These are phyloP conservation scores for Pollachius pollachius DNA, from an alignment of 2,113 vertebrate species.

Conservation along the genomic window DNA sequence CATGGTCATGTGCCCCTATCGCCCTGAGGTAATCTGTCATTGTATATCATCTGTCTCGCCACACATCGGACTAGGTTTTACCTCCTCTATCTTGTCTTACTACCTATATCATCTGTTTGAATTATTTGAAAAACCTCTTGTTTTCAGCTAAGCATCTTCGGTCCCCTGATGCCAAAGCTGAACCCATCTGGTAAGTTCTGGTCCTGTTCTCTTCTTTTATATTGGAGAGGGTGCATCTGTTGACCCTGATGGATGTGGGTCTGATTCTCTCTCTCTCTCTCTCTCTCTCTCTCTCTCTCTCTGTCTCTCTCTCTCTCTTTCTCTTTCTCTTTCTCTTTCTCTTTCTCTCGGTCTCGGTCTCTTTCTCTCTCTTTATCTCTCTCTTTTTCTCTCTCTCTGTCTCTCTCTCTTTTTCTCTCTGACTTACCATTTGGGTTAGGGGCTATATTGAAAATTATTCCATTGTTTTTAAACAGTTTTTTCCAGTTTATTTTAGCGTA, in stretches of 20 bases:
- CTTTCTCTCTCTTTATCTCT: not conserved
- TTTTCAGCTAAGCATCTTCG: conserved; percentile 64
- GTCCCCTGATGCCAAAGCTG: conserved; percentile 35
- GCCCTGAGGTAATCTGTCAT: too few species aligned
- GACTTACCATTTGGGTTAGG: too few species aligned
- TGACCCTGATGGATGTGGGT: not conserved
- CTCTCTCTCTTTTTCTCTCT: not conserved
- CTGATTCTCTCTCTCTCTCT: not conserved
- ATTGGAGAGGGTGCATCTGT: not conserved
- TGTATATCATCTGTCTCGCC: too few species aligned
- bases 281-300: not conserved
- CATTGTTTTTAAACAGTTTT: too few species aligned
- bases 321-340: not conserved
- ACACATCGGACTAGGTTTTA: too few species aligned
- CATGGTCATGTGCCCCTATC: too few species aligned
- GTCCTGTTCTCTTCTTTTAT: not conserved
- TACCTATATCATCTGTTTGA: conserved; percentile 8
- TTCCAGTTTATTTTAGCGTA: too few species aligned
- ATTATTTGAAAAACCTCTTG: not conserved
- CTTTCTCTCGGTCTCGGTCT: not conserved
- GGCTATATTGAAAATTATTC: too few species aligned
- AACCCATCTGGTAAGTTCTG: conserved; percentile 51
- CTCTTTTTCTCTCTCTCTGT: not conserved
- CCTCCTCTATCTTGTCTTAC: too few species aligned
- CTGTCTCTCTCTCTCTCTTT: not conserved